Conservation (phyloP, 2,888 invertebrate genomes). For the Caradrina kadenii region DNA sequence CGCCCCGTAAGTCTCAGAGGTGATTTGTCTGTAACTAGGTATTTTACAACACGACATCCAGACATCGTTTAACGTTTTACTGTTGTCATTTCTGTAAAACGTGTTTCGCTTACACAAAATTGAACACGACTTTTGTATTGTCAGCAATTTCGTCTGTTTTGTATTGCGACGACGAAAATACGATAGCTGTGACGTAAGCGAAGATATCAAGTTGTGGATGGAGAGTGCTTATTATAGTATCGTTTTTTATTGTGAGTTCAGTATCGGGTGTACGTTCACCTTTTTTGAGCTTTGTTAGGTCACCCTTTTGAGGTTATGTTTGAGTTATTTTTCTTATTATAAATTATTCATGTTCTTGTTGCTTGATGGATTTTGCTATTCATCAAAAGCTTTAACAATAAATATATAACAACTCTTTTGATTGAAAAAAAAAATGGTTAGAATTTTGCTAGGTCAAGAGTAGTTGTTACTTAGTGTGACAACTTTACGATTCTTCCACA, state of each 20-base stretch:
- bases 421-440: background rate
- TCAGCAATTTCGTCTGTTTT: conserved; percentile 59
- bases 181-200: conserved; percentile 55
- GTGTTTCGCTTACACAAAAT: conserved; percentile 72
- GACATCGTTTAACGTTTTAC: conserved; percentile 69
- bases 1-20: conserved; percentile 36
- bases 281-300: conserved; percentile 31
- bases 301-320: conserved; percentile 27
- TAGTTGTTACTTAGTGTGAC: conserved; percentile 5
- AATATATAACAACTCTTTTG: background rate
- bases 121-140: conserved; percentile 57
- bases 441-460: background rate
- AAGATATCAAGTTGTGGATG: conserved; percentile 55
- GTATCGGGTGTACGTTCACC: conserved; percentile 44
- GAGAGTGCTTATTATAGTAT: conserved; percentile 55
- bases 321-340: conserved; percentile 12
- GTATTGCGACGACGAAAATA: conserved; percentile 48
- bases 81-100: conserved; percentile 73
- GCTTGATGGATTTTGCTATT: background rate
- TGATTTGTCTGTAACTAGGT: conserved; percentile 63
- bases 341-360: conserved; percentile 31
- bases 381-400: background rate
- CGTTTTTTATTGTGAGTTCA: conserved; percentile 40
- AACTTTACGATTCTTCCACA: conserved; percentile 23
- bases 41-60: conserved; percentile 66